Conservation (phyloP, 1,140 invertebrate species). For the Hydropsyche tenuis region DNA sequence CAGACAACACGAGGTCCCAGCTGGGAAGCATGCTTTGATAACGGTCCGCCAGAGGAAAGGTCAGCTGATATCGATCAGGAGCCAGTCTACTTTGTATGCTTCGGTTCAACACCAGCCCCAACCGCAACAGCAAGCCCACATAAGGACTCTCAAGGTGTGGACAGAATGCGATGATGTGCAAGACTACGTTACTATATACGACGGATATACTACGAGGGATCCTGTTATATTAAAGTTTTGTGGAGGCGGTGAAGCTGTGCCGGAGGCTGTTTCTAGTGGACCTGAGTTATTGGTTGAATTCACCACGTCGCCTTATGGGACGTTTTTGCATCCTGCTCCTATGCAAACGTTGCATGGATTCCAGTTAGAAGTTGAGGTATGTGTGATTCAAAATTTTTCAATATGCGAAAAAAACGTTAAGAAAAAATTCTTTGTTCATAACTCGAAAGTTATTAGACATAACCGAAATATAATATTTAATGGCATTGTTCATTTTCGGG, state of each 20-base stretch:
- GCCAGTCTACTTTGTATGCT: slow-evolving; percentile 67
- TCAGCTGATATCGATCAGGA: slow-evolving; percentile 80
- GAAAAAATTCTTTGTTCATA: too few species aligned
- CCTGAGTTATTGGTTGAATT: slow-evolving; percentile 88
- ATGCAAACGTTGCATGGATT: slow-evolving; percentile 83
- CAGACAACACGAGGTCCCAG: slow-evolving; percentile 78
- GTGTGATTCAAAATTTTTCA: not conserved
- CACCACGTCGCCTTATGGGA: slow-evolving; percentile 88
- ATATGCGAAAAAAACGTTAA: too few species aligned
- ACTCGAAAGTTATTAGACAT: too few species aligned
- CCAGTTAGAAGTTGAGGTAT: slow-evolving; percentile 83
- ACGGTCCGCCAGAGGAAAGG: slow-evolving; percentile 82
- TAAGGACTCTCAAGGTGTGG: slow-evolving; percentile 67
- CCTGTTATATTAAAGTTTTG: slow-evolving; percentile 89
- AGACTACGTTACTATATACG: slow-evolving; percentile 89
- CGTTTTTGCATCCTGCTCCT: slow-evolving; percentile 80
- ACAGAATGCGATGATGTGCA: slow-evolving; percentile 84
- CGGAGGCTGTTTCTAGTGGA: slow-evolving; percentile 81
- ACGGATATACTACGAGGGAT: slow-evolving; percentile 87
- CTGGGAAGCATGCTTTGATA: slow-evolving; percentile 84
- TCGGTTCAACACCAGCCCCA: slow-evolving; percentile 55
- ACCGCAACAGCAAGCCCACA: slow-evolving; percentile 46
- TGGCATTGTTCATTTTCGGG: too few species aligned
- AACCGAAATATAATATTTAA: too few species aligned
- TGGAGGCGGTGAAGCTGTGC: slow-evolving; percentile 82